Evolutionary conservation across 2,888 invertebrate genomes (phyloP).

Genomic region (Platycnemis pennipes): DNA sequence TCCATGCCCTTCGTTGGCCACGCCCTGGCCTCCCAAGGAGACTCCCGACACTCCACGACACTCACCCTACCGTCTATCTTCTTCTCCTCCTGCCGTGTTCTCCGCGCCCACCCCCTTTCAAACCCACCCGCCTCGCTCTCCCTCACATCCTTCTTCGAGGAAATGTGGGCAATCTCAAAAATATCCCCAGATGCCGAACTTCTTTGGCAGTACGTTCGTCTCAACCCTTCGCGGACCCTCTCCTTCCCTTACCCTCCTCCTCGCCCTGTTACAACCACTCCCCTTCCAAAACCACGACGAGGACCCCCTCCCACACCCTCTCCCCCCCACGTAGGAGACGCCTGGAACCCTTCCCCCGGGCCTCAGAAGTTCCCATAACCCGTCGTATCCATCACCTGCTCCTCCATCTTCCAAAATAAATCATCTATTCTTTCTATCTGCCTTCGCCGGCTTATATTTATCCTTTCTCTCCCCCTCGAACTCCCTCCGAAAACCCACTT

Average conservation of each 20-base stretch:
- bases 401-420: slow-evolving; percentile 47
- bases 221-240: not conserved
- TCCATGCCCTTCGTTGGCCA: slow-evolving; percentile 43
- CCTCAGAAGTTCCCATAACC: slow-evolving; percentile 30
- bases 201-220: slow-evolving; percentile 42
- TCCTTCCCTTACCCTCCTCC: not conserved
- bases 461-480: not conserved
- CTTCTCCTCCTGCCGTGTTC: not conserved
- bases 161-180: slow-evolving; percentile 54
- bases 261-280: not conserved
- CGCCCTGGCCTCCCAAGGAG: not conserved
- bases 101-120: not conserved
- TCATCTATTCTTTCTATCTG: slow-evolving; percentile 46
- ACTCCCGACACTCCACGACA: not conserved
- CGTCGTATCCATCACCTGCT: slow-evolving; percentile 62
- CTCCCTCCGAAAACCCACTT: not conserved
- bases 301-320: not conserved
- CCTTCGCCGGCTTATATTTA: slow-evolving; percentile 36
- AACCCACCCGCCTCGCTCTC: not conserved
- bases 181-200: slow-evolving; percentile 60
- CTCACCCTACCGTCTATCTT: not conserved
- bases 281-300: not conserved
- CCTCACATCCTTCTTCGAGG: not conserved
- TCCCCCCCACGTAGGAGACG: not conserved
- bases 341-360: not conserved